phyloP scores from a whole-genome alignment of 2,113 vertebrate species.

The Siniperca knerii region DNA sequence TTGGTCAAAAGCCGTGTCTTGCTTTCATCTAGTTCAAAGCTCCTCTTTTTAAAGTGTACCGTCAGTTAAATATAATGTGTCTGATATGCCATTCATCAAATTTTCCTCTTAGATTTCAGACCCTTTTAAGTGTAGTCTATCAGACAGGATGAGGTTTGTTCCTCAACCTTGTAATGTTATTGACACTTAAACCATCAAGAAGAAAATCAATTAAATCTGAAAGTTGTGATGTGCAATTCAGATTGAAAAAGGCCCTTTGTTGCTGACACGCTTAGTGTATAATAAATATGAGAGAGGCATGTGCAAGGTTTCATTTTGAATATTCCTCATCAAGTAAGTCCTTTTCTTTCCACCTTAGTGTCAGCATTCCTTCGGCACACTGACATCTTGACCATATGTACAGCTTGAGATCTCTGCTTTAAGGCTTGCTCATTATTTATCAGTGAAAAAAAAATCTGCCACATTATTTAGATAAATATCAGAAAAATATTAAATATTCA shows the following conservation, averaged over 20 bases:
- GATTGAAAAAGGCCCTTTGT: conserved; percentile 33
- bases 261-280: conserved; percentile 21
- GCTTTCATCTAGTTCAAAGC: conserved; percentile 62
- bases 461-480: conserved; percentile 31
- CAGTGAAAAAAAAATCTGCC: background rate
- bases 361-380: conserved; percentile 5
- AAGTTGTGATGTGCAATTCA: conserved; percentile 49
- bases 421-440: conserved; percentile 21
- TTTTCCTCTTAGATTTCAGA: conserved; percentile 31
- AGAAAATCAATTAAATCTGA: conserved; percentile 52
- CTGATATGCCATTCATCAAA: background rate
- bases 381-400: background rate
- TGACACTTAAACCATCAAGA: conserved; percentile 42
- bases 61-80: conserved; percentile 27
- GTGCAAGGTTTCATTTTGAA: conserved; percentile 36
- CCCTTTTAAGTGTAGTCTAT: background rate
- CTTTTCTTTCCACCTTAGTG: conserved; percentile 10
- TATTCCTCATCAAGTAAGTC: conserved; percentile 17
- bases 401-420: conserved; percentile 21
- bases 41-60: conserved; percentile 23
- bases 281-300: conserved; percentile 37
- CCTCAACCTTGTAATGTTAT: conserved; percentile 32
- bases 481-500: conserved; percentile 36
- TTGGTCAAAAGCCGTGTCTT: conserved; percentile 44
- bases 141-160: conserved; percentile 26